Percentiles rank a stretch among this genome's conserved stretches.
Conservation (phyloP, 2,113 vertebrate genomes). For the Oenanthe oenanthe region DNA sequence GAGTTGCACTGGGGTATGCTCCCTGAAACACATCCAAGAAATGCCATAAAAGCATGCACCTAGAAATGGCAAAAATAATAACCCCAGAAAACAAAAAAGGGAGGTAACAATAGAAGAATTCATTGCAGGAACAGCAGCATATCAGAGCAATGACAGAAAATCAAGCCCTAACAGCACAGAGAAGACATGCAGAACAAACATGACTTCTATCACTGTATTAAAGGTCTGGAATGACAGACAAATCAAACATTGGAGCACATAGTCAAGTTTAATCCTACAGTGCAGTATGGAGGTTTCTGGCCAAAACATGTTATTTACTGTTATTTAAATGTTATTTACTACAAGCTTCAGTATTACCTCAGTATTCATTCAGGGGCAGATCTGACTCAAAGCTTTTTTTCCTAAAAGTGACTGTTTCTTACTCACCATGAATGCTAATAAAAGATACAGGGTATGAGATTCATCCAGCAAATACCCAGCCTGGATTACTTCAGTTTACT, state of each 20-base stretch:
- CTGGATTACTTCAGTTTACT: not conserved
- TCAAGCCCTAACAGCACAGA: not conserved
- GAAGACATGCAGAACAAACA: not conserved
- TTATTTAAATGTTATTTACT: no score
- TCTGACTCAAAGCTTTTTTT: not conserved
- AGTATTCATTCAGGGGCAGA: not conserved
- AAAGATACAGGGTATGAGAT: not conserved
- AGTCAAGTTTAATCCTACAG: not conserved
- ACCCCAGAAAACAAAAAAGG: not conserved
- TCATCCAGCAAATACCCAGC: not conserved
- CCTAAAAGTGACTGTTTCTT: not conserved
- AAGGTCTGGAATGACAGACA: not conserved
- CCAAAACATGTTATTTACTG: not conserved
- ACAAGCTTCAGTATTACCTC: not conserved
- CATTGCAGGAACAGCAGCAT: not conserved
- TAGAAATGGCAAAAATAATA: not conserved
- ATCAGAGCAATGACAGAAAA: not conserved
- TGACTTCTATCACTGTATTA: not conserved
- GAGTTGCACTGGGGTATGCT: not conserved
- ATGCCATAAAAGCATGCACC: fast-evolving
- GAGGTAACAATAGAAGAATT: not conserved
- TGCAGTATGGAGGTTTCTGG: not conserved
- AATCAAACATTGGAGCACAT: not conserved
- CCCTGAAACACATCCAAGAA: not conserved
- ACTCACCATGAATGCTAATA: not conserved